A percentile compares a stretch with the other conserved stretches of the same genome.
phyloP scores from a whole-genome alignment of 2,888 invertebrate species.

The Athripsodes cinereus region DNA sequence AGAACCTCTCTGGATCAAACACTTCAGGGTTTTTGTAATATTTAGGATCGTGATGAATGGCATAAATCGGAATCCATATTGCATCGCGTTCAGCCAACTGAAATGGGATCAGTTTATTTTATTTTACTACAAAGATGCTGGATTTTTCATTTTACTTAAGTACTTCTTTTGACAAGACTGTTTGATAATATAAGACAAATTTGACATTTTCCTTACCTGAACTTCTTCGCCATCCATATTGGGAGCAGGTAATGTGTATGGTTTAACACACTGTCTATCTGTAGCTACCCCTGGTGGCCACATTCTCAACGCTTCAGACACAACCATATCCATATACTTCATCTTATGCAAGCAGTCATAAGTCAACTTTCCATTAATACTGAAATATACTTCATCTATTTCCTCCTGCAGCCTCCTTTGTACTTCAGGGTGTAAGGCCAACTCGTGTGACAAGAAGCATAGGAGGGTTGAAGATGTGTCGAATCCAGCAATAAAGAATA shows the following conservation, averaged over 20 bases:
- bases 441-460: constrained; percentile 34
- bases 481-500: constrained; percentile 38
- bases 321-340: constrained; percentile 31
- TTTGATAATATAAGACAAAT: too few species aligned
- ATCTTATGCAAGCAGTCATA: constrained; percentile 35
- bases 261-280: constrained; percentile 47
- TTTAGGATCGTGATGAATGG: too few species aligned
- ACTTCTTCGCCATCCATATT: constrained; percentile 1
- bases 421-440: constrained; percentile 35
- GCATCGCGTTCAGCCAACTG: too few species aligned
- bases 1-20: too few species aligned
- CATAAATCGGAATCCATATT: too few species aligned
- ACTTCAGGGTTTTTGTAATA: too few species aligned
- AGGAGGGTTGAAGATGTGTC: constrained; percentile 35
- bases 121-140: too few species aligned
- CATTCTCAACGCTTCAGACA: constrained; percentile 45
- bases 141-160: too few species aligned
- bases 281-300: constrained; percentile 42
- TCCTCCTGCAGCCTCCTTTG: constrained; percentile 32
- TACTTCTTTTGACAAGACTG: too few species aligned
- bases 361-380: neutral
- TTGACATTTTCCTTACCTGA: constrained; percentile 4
- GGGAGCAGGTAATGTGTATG: constrained; percentile 35
- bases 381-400: neutral
- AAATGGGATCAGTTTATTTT: too few species aligned